Evolutionary conservation across 2,797 vertebrate genomes (phyloP).

Genomic region (Rhinoraja longicauda): DNA sequence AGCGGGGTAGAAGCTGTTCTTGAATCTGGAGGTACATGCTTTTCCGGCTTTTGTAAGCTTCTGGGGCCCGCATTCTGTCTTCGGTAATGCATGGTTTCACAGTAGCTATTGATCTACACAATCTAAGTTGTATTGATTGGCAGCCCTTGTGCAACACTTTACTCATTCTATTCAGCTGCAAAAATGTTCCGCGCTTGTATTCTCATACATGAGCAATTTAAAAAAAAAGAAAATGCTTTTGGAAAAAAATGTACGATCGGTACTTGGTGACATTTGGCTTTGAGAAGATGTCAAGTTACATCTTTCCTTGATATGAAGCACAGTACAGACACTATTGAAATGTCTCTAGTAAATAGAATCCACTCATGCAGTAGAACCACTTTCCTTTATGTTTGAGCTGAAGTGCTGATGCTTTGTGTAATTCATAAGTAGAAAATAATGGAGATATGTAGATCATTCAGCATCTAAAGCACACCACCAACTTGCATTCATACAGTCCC

Average conservation of each 20-base stretch:
- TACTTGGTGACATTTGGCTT: neutral
- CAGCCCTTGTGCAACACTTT: neutral
- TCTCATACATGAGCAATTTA: neutral
- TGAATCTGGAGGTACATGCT: too few species aligned
- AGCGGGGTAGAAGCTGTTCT: too few species aligned
- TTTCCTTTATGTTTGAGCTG: neutral
- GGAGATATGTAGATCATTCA: neutral
- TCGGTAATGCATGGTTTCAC: neutral
- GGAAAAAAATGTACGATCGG: too few species aligned
- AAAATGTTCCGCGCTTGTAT: neutral
- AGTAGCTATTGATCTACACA: neutral
- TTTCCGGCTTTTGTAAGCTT: too few species aligned
- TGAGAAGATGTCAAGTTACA: neutral
- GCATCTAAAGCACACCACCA: neutral
- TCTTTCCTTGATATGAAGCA: neutral
- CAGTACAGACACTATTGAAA: neutral
- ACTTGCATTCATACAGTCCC: too few species aligned
- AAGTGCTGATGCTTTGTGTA: neutral
- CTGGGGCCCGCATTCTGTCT: neutral
- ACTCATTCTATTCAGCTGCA: neutral
- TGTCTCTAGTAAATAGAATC: neutral
- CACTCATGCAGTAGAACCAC: neutral
- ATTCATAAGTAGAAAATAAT: neutral
- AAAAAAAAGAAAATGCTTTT: too few species aligned
- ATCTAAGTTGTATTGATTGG: neutral